Conservation (phyloP, 1,140 invertebrate species). For the Archegozetes longisetosus region DNA sequence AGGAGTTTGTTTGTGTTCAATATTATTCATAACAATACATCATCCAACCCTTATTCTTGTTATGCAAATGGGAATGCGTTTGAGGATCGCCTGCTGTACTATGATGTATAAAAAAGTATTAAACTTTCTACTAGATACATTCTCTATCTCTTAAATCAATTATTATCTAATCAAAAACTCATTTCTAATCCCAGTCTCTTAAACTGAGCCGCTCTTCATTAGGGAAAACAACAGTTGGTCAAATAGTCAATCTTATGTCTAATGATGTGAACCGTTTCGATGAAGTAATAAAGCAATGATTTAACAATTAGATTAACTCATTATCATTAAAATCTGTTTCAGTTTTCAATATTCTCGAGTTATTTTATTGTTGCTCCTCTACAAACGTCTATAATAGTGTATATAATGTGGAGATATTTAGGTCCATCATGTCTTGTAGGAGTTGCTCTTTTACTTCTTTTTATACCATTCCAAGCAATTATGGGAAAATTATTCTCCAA, state of each 20-base stretch:
- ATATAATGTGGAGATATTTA: constrained; percentile 34
- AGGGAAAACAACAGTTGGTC: constrained; percentile 57
- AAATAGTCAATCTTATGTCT: constrained; percentile 78
- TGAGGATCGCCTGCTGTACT: constrained; percentile 35
- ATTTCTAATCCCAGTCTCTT: constrained; percentile 23
- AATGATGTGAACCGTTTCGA: constrained; percentile 44
- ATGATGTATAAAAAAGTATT: constrained; percentile 37
- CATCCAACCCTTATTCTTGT: constrained; percentile 48
- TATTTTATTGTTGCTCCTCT: constrained; percentile 48
- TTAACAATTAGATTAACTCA: neutral
- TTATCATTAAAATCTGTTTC: neutral
- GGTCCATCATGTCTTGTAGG: constrained; percentile 54
- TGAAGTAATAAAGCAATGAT: constrained; percentile 4
- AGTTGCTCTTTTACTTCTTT: constrained; percentile 53
- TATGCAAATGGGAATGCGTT: constrained; percentile 26
- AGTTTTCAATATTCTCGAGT: neutral
- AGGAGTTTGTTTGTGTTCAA: constrained; percentile 21
- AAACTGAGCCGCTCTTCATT: constrained; percentile 41
- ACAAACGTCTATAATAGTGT: constrained; percentile 48
- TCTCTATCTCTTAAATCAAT: neutral
- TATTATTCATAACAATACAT: constrained; percentile 48
- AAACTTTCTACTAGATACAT: neutral
- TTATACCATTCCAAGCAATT: constrained; percentile 65
- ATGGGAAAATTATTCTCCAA: constrained; percentile 34
- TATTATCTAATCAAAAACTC: neutral